Percentiles rank a stretch among this genome's conserved stretches.
phyloP scores from a whole-genome alignment of 2,113 vertebrate genomes.

The Megaceryle maxima region DNA sequence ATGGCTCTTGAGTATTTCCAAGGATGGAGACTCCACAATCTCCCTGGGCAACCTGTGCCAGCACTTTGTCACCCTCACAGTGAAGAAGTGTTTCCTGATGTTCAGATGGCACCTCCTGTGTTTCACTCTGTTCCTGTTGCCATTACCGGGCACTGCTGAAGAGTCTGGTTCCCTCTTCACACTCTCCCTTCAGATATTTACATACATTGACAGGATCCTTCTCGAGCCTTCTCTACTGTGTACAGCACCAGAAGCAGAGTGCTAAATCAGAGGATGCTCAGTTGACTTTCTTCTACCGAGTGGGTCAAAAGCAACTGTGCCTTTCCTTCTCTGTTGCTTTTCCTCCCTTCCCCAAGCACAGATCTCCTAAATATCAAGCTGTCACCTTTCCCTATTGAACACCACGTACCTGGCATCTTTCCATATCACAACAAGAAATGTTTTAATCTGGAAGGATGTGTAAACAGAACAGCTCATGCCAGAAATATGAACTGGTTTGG shows the following conservation, averaged over 20 bases:
- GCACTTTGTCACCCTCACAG: background rate
- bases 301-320: background rate
- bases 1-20: background rate
- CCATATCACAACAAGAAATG: background rate
- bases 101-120: background rate
- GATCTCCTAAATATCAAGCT: background rate
- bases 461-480: background rate
- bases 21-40: background rate
- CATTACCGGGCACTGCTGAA: background rate
- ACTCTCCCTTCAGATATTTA: background rate
- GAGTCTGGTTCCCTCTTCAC: background rate
- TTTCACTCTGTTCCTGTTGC: background rate
- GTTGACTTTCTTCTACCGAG: background rate
- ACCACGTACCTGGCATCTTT: background rate
- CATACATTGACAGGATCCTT: background rate
- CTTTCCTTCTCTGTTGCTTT: background rate
- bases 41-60: background rate
- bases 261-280: background rate
- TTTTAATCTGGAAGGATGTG: background rate
- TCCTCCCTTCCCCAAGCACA: background rate
- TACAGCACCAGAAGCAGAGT: background rate
- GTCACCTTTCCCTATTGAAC: background rate
- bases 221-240: background rate
- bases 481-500: constrained; percentile 19
- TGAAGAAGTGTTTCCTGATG: background rate